Evolutionary conservation across 2,113 vertebrate species (phyloP).

Genomic region (Elephantulus edwardii): DNA sequence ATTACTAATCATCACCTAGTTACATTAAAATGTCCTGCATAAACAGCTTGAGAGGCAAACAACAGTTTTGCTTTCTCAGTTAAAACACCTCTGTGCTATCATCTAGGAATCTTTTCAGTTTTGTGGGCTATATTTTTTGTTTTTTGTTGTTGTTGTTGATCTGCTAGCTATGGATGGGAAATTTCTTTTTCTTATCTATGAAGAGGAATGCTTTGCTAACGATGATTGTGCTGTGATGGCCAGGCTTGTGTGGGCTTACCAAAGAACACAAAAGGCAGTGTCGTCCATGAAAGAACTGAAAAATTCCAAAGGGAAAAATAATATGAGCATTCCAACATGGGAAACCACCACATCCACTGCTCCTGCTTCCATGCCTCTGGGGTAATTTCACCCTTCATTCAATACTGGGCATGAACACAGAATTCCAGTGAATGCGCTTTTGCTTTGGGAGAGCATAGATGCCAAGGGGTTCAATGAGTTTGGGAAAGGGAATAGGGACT

Average conservation of each 20-base stretch:
- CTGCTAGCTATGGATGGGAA: slow-evolving; percentile 31
- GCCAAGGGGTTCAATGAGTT: neutral
- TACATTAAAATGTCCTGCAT: slow-evolving; percentile 56
- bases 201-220: slow-evolving; percentile 47
- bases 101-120: slow-evolving; percentile 60
- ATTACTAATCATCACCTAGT: slow-evolving; percentile 51
- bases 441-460: neutral
- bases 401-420: neutral
- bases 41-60: slow-evolving; percentile 53
- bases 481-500: rapidly evolving
- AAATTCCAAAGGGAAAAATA: neutral
- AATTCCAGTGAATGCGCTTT: neutral
- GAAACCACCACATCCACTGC: neutral
- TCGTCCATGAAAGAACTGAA: neutral
- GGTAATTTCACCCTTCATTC: neutral
- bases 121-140: too few species aligned
- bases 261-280: neutral
- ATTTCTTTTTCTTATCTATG: slow-evolving; percentile 48
- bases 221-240: neutral
- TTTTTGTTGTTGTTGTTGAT: slow-evolving; percentile 68
- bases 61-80: slow-evolving; percentile 60
- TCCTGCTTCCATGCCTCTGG: neutral
- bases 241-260: neutral
- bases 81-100: slow-evolving; percentile 45
- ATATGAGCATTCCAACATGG: neutral